Evolutionary conservation across 2,797 vertebrate genomes (phyloP).

Genomic region (Prunella strophiata): DNA sequence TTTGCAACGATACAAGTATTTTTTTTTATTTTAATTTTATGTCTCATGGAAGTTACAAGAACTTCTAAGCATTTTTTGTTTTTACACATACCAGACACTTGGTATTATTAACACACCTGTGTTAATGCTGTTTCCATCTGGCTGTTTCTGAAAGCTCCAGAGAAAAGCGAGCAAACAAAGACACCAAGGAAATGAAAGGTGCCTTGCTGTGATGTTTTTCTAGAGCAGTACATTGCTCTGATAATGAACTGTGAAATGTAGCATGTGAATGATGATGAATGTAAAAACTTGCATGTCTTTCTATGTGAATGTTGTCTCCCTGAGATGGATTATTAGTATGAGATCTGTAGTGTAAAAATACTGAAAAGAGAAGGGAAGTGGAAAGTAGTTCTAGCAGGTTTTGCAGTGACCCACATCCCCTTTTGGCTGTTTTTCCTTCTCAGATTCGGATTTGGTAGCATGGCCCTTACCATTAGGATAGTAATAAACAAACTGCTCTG

Average conservation of each 20-base stretch:
- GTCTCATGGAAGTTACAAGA: neutral
- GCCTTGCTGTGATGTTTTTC: neutral
- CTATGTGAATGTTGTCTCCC: neutral
- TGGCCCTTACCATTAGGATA: neutral
- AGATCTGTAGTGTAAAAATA: conserved; percentile 15
- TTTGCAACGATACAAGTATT: neutral
- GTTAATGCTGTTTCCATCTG: neutral
- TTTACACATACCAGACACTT: fast-evolving
- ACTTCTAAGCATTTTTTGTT: neutral
- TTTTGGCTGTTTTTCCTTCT: neutral
- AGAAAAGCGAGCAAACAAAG: neutral
- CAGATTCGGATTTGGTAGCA: fast-evolving
- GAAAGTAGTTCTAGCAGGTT: neutral
- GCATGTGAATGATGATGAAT: conserved; percentile 33
- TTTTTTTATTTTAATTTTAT: neutral
- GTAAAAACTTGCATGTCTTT: conserved; percentile 41
- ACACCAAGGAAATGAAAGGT: neutral
- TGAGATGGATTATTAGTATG: neutral
- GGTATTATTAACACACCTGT: neutral
- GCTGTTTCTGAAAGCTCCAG: neutral
- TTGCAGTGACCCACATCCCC: neutral
- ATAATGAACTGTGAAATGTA: conserved; percentile 24
- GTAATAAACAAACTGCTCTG: neutral
- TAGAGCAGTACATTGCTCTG: neutral
- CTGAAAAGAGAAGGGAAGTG: neutral